A percentile compares a stretch with the other conserved stretches of the same genome.
These are phyloP conservation scores for Dendroctonus valens DNA, from an alignment of 1,140 invertebrate genomes.

Conservation along the genomic window DNA sequence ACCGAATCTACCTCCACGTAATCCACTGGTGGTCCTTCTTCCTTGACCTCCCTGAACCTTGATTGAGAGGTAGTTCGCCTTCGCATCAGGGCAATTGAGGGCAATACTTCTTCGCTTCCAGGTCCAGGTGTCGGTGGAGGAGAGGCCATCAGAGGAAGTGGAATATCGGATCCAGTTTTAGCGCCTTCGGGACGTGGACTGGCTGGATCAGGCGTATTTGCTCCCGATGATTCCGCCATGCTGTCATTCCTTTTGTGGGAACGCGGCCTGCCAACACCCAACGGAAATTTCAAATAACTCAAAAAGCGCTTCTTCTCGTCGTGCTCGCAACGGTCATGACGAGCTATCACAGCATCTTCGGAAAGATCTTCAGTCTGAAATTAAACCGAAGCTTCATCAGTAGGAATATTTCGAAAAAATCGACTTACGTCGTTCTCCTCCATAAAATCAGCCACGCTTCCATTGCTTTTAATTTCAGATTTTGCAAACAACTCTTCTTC, in stretches of 20 bases:
- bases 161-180: slow-evolving; percentile 38
- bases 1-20: slow-evolving; percentile 25
- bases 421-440: slow-evolving; percentile 60
- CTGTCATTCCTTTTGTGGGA: slow-evolving; percentile 65
- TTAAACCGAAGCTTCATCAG: neutral
- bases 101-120: slow-evolving; percentile 43
- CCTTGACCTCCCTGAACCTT: slow-evolving; percentile 47
- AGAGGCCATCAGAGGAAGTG: slow-evolving; percentile 52
- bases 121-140: slow-evolving; percentile 60
- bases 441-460: slow-evolving; percentile 55
- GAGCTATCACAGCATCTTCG: slow-evolving; percentile 64
- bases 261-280: slow-evolving; percentile 58
- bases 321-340: slow-evolving; percentile 74
- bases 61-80: slow-evolving; percentile 56
- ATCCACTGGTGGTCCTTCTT: slow-evolving; percentile 38
- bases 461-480: slow-evolving; percentile 57
- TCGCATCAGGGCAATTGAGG: slow-evolving; percentile 49
- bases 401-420: neutral
- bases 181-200: slow-evolving; percentile 49
- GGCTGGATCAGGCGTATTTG: slow-evolving; percentile 67
- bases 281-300: slow-evolving; percentile 66
- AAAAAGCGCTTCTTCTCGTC: slow-evolving; percentile 78
- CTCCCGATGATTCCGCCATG: slow-evolving; percentile 67
- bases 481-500: slow-evolving; percentile 52
- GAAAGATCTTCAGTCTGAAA: slow-evolving; percentile 73